Base-by-base conservation (phyloP, 64 coral and sea anemone species). In the Stichodactyla mertensii region DNA sequence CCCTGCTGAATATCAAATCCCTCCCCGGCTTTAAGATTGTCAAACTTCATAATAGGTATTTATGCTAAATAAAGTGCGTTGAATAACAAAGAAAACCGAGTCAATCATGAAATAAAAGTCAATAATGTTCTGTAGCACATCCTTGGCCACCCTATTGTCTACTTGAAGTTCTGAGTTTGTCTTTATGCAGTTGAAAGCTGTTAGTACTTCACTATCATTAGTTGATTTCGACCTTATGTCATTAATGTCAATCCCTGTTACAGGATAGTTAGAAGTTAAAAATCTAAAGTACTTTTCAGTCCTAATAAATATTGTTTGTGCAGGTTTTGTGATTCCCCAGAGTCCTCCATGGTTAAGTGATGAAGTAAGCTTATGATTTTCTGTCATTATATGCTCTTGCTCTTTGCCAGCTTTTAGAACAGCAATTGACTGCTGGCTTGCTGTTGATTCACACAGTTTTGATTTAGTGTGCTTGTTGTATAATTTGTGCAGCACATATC, bases 361-460 rank as follows among this genome's bases (percentile, higher is more conserved):
- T 71, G 85, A 7, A 54, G 57, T 70, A 64, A 87, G 85, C 55
- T 87, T 87, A 31, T 87, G 85, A 19, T 64, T 71, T 14, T 87
- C 66, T 71, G 67, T 22, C 56, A 71, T 71, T 20, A 2, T 71
- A 22, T 71, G 67, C 67, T 71, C 67, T 71, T 71, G 18, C 67
- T 86, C 85, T 83, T 92, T 92, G 52, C 86, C 85, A 92, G 86
- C 90, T 84, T 82, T 92, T 61, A 92, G 54, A 24, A 88, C 82
- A 19, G 90, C 90, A 74, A 87, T 92, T 82, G 90, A 78, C 78
- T 88, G 90, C 77, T 92, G 90, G 86, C 67, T 92, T 64, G 64
- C 85, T 61, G 85, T n/a, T 86, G 61, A 66, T 69, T 92, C 79
- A 83, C 52, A 60, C 52, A 84, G 64, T 24, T 84, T 71, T 19